phyloP scores from a whole-genome alignment of 1,140 invertebrate species.

The Planococcus citri region DNA sequence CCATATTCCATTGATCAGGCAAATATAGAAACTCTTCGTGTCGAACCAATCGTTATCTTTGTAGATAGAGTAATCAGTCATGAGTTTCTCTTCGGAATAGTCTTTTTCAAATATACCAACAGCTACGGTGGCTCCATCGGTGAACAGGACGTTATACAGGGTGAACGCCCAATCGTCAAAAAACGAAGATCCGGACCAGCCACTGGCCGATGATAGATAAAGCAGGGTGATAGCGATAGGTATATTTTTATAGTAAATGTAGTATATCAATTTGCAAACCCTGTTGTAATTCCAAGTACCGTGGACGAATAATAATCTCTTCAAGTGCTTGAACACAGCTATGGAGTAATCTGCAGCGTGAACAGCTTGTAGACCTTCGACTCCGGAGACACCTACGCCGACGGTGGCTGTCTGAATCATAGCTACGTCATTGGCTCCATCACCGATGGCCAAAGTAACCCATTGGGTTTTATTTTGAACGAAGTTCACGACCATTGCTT shows the following conservation, averaged over 20 bases:
- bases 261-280: constrained; percentile 80
- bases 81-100: constrained; percentile 42
- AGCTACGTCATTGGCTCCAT: constrained; percentile 93
- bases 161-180: constrained; percentile 22
- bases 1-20: background rate
- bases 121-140: constrained; percentile 3
- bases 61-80: constrained; percentile 55
- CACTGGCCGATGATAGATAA: constrained; percentile 55
- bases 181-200: constrained; percentile 46
- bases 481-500: constrained; percentile 40
- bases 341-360: constrained; percentile 96
- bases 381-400: constrained; percentile 84
- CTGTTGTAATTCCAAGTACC: constrained; percentile 95
- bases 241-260: constrained; percentile 95
- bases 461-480: constrained; percentile 14
- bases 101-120: constrained; percentile 50
- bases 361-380: constrained; percentile 90
- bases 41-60: constrained; percentile 25
- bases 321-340: constrained; percentile 73
- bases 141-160: constrained; percentile 20
- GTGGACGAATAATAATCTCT: constrained; percentile 77
- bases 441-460: constrained; percentile 42
- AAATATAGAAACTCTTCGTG: constrained; percentile 16
- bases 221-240: constrained; percentile 64
- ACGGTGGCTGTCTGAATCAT: constrained; percentile 98